Base-by-base conservation (phyloP, 1,140 invertebrate genomes). In the Subanguina moxae region DNA sequence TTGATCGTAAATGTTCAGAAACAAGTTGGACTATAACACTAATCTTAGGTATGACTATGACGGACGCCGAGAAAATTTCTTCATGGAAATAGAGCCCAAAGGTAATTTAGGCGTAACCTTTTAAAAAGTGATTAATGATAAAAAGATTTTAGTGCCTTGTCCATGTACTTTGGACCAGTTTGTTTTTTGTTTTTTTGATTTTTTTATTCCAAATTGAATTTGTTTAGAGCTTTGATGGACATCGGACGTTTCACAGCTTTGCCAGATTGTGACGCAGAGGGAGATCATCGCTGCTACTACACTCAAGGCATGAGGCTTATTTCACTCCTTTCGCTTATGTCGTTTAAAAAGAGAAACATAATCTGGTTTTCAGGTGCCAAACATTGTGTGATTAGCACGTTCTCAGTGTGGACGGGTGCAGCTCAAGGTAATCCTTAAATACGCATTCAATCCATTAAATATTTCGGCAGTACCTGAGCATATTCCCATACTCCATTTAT, bases 111-210 rank as follows among this genome's bases (percentile, higher is more conserved):
- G n/a, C n/a, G n/a, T n/a, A n/a, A n/a, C n/a, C n/a, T 48, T 61
- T 23, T 23, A 56, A 56, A 5, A 9, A 5, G 3, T 23, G 28
- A 13, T 56, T 61, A 21, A 3, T 21, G 27, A 25, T 61, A 21
- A 61, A 61, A 61, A 61, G n/a, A n/a, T 69, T 70, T 43, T 21
- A 70, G 62, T 89, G 11, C 86, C 91, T 17, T 97, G 94, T 80
- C 94, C 94, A 0, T 97, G 94, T 80, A 92, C 88, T 0, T 76
- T 96, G 65, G 87, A 91, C 69, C 94, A 97, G 77, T 93, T 73
- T 23, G 48, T 52, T 38, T 38, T 5, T 38, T n/a, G n/a, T n/a
- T n/a, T 38, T 38, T 38, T 11, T 38, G 32, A 3, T 38, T 38
- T 38, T 38, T 38, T 38, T 38, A 38, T 11, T 38, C 11, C 3